Evolutionary conservation across 2,888 invertebrate genomes (phyloP).

Genomic region (Deilephila elpenor): DNA sequence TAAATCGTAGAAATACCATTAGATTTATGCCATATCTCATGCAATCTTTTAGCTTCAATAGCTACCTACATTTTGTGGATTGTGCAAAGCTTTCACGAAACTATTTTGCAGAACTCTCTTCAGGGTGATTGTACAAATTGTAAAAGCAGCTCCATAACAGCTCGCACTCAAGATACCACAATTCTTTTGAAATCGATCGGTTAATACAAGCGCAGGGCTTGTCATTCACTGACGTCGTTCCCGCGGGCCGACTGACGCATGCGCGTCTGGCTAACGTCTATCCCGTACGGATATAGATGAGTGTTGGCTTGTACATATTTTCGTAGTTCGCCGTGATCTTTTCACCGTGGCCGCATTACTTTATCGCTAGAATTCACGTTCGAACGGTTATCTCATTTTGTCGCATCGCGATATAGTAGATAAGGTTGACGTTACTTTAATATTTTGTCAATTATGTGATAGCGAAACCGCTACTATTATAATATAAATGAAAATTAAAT

Average conservation of each 20-base stretch:
- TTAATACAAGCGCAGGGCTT: constrained; percentile 77
- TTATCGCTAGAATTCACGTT: constrained; percentile 69
- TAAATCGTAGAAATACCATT: neutral
- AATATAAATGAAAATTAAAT: constrained; percentile 77
- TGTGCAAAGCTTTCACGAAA: neutral
- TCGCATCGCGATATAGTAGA: constrained; percentile 76
- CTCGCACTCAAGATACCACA: constrained; percentile 54
- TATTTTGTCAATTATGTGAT: constrained; percentile 78
- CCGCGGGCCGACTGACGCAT: constrained; percentile 74
- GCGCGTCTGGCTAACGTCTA: constrained; percentile 82
- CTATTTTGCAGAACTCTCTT: neutral
- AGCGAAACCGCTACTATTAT: constrained; percentile 67
- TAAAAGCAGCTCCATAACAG: constrained; percentile 42
- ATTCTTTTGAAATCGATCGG: constrained; percentile 80
- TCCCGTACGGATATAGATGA: constrained; percentile 77
- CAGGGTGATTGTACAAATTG: constrained; percentile 43
- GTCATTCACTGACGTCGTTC: constrained; percentile 81
- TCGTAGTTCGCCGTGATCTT: constrained; percentile 69
- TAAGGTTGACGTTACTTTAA: constrained; percentile 71
- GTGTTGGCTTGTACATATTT: constrained; percentile 69
- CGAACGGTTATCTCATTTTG: constrained; percentile 76
- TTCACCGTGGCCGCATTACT: constrained; percentile 73
- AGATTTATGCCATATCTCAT: neutral
- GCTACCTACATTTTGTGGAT: neutral
- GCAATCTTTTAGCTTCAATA: neutral